Evolutionary conservation across 2,888 invertebrate species (phyloP).

Genomic region (Lycia hirtaria): DNA sequence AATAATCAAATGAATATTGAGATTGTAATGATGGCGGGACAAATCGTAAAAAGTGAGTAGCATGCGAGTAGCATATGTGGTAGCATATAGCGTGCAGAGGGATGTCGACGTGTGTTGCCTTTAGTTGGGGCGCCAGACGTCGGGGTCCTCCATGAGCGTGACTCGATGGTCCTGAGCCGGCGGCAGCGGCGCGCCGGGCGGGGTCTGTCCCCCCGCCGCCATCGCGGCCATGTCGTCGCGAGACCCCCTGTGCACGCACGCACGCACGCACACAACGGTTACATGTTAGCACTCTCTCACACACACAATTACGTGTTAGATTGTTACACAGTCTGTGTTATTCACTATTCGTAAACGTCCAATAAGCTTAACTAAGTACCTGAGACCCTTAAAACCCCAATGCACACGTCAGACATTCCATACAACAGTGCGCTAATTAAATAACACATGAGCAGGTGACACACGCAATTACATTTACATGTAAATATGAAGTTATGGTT

Average conservation of each 20-base stretch:
- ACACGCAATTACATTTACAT: no score
- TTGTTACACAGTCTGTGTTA: neutral
- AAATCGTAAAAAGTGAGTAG: no score
- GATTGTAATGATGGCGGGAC: no score
- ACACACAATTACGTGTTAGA: slow-evolving; percentile 2
- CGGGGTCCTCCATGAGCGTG: slow-evolving; percentile 96
- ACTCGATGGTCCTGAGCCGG: slow-evolving; percentile 87
- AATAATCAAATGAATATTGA: no score
- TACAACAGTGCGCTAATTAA: no score
- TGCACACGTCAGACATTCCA: no score
- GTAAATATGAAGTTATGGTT: no score
- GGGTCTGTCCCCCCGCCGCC: slow-evolving; percentile 87
- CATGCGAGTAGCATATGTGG: no score
- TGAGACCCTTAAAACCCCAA: no score
- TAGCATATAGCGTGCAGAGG: no score
- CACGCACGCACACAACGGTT: slow-evolving; percentile 28
- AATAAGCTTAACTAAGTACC: no score
- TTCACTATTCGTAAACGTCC: neutral
- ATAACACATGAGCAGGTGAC: no score
- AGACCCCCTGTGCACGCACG: slow-evolving; percentile 87
- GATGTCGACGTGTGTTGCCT: slow-evolving; percentile 52
- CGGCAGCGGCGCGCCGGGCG: slow-evolving; percentile 82
- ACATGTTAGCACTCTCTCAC: slow-evolving; percentile 10
- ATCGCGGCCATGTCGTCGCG: slow-evolving; percentile 94
- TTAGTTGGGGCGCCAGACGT: slow-evolving; percentile 97